Percentiles rank a stretch among this genome's conserved stretches.
Conservation (phyloP, 2,113 vertebrate genomes). For the Corapipo altera region DNA sequence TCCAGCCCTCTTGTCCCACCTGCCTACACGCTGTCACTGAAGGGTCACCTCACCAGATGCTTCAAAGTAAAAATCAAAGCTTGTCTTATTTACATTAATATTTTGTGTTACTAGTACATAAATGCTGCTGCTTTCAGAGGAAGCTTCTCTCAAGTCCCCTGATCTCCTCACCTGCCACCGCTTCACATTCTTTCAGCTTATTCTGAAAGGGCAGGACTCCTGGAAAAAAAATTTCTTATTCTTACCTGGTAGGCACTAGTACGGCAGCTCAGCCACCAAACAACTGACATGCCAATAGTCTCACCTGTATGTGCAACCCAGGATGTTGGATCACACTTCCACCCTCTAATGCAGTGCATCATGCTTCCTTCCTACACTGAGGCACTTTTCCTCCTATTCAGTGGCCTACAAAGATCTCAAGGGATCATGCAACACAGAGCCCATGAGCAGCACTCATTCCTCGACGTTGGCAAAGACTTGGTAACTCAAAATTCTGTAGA, state of each 20-base stretch:
- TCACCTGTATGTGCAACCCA: not conserved
- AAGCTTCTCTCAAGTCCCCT: not conserved
- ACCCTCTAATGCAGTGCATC: not conserved
- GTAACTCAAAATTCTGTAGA: not conserved
- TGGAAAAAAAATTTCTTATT: not conserved
- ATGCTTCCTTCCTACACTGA: not conserved
- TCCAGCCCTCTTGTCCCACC: not conserved
- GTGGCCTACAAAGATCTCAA: not conserved
- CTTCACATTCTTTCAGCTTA: not conserved
- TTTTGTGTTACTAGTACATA: not conserved
- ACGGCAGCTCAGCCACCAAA: not conserved
- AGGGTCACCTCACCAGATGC: constrained; percentile 18
- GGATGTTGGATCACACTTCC: not conserved
- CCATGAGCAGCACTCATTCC: rapidly evolving
- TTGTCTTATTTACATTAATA: not conserved
- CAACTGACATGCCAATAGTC: not conserved
- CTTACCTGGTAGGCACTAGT: not conserved
- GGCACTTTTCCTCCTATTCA: constrained; percentile 30
- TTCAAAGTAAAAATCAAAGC: constrained; percentile 13
- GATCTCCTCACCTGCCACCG: not conserved
- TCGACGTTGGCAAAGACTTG: not conserved
- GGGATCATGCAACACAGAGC: not conserved
- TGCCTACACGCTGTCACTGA: not conserved
- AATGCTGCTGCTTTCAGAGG: not conserved
- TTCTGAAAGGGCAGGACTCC: not conserved